Percentiles rank a stretch among this genome's conserved stretches.
Evolutionary conservation across 2,888 invertebrate genomes (phyloP).

Genomic region (Dicranocentrus wangi): DNA sequence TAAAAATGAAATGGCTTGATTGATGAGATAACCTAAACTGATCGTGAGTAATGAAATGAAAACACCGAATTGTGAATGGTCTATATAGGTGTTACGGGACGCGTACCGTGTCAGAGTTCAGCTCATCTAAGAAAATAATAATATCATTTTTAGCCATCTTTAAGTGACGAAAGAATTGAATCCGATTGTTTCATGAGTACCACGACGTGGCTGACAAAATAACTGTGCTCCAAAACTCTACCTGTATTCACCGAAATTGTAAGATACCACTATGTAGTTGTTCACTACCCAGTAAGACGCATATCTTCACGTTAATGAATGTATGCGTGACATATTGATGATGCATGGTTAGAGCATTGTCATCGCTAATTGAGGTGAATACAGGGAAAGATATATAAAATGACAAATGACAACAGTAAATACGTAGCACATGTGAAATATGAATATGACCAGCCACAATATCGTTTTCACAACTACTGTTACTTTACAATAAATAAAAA

Average conservation of each 20-base stretch:
- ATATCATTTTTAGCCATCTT: neutral
- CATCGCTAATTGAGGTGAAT: no score
- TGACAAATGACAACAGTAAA: no score
- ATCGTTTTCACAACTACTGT: neutral
- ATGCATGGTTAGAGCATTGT: no score
- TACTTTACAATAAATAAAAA: neutral
- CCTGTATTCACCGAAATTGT: slow-evolving; percentile 40
- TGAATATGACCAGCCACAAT: slow-evolving; percentile 1
- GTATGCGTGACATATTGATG: no score
- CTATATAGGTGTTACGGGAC: neutral
- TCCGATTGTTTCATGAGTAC: slow-evolving; percentile 14
- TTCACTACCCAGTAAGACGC: slow-evolving; percentile 35
- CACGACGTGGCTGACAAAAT: slow-evolving; percentile 15
- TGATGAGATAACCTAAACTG: neutral
- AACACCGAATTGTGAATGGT: no score
- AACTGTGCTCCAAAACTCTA: slow-evolving; percentile 7
- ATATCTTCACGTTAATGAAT: neutral
- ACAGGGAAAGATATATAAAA: no score
- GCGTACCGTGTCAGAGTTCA: neutral
- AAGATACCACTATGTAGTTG: slow-evolving; percentile 63
- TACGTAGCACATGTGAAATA: no score
- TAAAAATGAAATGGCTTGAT: slow-evolving; percentile 26
- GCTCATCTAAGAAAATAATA: neutral
- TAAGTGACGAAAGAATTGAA: slow-evolving; percentile 9
- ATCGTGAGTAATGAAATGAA: no score